Percentiles rank a stretch among this genome's conserved stretches.
These are phyloP conservation scores for Hippasteria phrygiana DNA, from an alignment of 53 echinoderm and acorn worm genomes.

Conservation along the genomic window DNA sequence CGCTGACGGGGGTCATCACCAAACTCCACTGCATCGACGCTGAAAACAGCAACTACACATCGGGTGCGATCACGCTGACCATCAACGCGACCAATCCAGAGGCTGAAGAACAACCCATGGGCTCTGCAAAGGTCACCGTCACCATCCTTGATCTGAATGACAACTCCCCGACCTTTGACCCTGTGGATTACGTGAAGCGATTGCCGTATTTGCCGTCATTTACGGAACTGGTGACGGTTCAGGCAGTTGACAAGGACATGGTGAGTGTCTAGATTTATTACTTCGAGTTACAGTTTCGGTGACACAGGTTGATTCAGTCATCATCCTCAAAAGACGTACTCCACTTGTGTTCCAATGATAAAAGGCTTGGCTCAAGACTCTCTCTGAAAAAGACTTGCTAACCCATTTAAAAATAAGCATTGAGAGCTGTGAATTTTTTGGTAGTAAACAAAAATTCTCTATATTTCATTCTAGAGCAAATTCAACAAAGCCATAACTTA, in stretches of 20 bases:
- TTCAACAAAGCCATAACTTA: conserved; percentile 22
- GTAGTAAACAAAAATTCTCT: neutral
- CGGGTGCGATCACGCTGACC: neutral
- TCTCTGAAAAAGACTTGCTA: no score
- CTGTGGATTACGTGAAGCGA: neutral
- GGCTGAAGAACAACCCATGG: neutral
- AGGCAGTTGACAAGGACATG: conserved; percentile 7
- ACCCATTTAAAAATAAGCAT: no score
- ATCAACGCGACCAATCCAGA: conserved; percentile 56
- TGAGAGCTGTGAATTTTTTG: no score
- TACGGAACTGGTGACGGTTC: neutral
- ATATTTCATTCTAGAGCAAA: conserved; percentile 11
- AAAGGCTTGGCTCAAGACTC: no score
- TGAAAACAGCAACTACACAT: conserved; percentile 18
- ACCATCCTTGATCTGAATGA: conserved; percentile 39
- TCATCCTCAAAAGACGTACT: neutral
- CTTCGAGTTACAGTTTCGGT: no score
- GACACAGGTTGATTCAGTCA: neutral
- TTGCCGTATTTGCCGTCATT: conserved; percentile 21
- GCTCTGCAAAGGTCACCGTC: neutral
- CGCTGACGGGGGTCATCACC: neutral
- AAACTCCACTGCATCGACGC: conserved; percentile 32
- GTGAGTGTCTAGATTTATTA: no score
- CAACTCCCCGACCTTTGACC: conserved; percentile 31
- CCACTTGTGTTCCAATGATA: neutral